Evolutionary conservation across 2,797 vertebrate genomes (phyloP).

Genomic region (Malurus leucopterus): DNA sequence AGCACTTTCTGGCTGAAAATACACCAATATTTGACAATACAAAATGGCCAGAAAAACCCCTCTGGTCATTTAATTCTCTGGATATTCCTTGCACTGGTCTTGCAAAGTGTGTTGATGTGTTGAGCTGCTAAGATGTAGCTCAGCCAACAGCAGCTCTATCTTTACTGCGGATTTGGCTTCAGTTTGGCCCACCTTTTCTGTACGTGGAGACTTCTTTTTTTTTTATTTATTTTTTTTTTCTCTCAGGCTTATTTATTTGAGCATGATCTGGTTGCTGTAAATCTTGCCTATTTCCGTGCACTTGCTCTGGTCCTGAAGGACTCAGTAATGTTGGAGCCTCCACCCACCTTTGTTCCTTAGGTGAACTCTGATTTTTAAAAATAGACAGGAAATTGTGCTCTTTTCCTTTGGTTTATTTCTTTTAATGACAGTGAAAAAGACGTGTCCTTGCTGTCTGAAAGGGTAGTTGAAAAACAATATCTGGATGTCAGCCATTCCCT

Average conservation of each 20-base stretch:
- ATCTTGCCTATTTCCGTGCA: neutral
- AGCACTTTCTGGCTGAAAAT: neutral
- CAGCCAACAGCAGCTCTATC: neutral
- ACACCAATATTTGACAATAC: neutral
- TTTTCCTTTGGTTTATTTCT: slow-evolving; percentile 37
- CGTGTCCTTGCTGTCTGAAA: neutral
- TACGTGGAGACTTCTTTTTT: neutral
- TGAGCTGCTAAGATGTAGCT: neutral
- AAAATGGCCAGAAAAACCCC: neutral
- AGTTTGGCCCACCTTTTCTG: neutral
- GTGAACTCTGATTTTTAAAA: slow-evolving; percentile 23
- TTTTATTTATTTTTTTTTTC: neutral
- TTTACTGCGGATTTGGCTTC: neutral
- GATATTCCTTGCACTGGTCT: neutral
- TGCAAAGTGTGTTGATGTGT: neutral
- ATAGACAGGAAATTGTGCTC: slow-evolving; percentile 29
- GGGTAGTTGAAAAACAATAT: slow-evolving; percentile 24
- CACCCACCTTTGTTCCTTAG: slow-evolving; percentile 40
- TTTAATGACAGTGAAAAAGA: slow-evolving; percentile 13
- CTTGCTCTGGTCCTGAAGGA: neutral
- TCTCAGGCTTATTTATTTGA: neutral
- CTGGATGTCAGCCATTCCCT: slow-evolving; percentile 26
- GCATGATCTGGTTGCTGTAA: neutral
- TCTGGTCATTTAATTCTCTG: neutral
- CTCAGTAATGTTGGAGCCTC: neutral